Base-by-base conservation (phyloP, 2,113 vertebrate species). In the Todiramphus saurophagus region DNA sequence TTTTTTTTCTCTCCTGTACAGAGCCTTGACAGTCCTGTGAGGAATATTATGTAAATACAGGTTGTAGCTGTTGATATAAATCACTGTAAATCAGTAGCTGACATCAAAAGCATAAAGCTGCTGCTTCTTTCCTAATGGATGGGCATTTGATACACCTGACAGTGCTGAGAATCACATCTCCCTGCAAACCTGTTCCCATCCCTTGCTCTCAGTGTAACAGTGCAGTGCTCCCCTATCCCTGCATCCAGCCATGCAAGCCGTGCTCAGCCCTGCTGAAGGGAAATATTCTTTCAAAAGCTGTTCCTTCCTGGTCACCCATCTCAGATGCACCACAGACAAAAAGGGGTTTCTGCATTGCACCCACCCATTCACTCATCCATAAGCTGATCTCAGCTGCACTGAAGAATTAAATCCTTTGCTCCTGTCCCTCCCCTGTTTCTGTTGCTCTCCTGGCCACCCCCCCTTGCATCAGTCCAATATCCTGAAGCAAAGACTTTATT, bases 31-130 rank as follows among this genome's bases (percentile, higher is more conserved):
- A 96, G 56, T 85, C 85, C 76, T 92, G n/a, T 87, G 80, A 95
- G 82, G 77, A 88, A 81, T 80, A 80, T 80, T 93, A 91, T 74
- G 68, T 89, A 96, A 95, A 96, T 90, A 84, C 14, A 89, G 44
- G 64, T 93, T 93, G 80, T 74, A 93, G 55, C 68, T 90, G 78
- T 84, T 94, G 70, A 83, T 82, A 85, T 83, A 92, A 96, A 93
- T 91, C 77, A 85, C 85, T 89, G 58, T 85, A 96, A 95, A 96
- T 96, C 95, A 97, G 88, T 72, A 95, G 72, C 51, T 96, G 85
- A 93, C 66, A 93, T 89, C 62, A 93, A 89, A 96, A 89, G 73
- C 94, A 78, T 87, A 83, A 79, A 94, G 64, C 43, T 93, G 74
- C 50, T 83, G 18, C 59, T 87, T 90, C 58, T 67, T 87, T 88